A percentile compares a stretch with the other conserved stretches of the same genome.
These are phyloP conservation scores for Anguilla rostrata DNA, from an alignment of 2,113 vertebrate species.

Conservation along the genomic window DNA sequence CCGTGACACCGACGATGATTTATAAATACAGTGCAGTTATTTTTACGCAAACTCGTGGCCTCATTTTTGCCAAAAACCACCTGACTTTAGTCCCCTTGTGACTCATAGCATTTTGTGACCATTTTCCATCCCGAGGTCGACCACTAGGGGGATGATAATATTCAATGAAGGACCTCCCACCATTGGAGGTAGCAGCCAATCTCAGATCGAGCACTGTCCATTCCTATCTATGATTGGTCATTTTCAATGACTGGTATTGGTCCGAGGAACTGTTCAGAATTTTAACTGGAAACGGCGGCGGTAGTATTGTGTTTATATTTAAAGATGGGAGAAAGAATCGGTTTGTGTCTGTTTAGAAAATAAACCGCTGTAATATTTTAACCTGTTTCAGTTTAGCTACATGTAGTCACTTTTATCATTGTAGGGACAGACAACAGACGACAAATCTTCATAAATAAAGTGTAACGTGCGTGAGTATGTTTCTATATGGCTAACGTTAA, in stretches of 20 bases:
- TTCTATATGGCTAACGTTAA: not conserved
- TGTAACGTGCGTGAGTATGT: not conserved
- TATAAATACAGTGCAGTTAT: no score
- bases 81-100: no score
- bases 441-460: not conserved
- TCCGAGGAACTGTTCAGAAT: not conserved
- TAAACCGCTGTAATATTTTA: not conserved
- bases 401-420: not conserved
- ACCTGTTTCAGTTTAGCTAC: not conserved
- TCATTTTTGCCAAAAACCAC: no score
- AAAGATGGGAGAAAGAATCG: not conserved
- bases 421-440: not conserved
- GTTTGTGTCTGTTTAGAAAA: not conserved
- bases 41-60: no score
- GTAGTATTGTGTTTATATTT: not conserved
- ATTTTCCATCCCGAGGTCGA: not conserved
- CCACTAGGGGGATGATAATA: not conserved
- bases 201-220: not conserved
- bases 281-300: conserved; percentile 6
- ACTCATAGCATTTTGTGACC: not conserved
- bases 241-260: not conserved
- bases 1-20: no score
- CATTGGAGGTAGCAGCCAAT: not conserved
- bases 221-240: not conserved
- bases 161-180: not conserved